These are phyloP conservation scores for Drosophila subobscura DNA, from an alignment of 1,140 invertebrate genomes.

Conservation along the genomic window DNA sequence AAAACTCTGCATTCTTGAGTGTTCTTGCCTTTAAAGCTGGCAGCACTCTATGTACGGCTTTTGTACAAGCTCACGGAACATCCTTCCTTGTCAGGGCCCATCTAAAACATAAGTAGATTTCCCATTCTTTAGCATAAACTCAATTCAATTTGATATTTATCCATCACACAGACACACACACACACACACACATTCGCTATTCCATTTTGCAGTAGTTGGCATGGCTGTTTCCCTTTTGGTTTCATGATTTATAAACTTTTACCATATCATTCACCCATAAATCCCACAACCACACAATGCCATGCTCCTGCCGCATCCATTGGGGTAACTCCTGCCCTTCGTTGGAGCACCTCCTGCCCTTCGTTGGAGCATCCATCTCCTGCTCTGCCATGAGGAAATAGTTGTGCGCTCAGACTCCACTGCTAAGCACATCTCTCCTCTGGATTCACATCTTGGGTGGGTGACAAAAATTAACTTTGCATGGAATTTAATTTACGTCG, in stretches of 20 bases:
- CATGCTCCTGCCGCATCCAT: background rate
- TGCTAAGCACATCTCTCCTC: constrained; percentile 18
- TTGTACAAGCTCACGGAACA: too few species aligned
- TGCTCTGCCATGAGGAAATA: background rate
- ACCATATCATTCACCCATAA: constrained; percentile 24
- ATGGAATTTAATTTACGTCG: constrained; percentile 83
- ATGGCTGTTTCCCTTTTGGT: too few species aligned
- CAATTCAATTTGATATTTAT: constrained; percentile 21
- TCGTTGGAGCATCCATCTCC: constrained; percentile 28
- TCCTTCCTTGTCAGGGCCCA: too few species aligned
- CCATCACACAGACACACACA: background rate
- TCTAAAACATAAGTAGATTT: background rate
- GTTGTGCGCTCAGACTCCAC: constrained; percentile 5
- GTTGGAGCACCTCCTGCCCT: too few species aligned
- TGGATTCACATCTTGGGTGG: constrained; percentile 13
- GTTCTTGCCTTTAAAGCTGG: too few species aligned
- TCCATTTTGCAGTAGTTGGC: constrained; percentile 18
- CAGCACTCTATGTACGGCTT: too few species aligned
- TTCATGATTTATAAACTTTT: constrained; percentile 30
- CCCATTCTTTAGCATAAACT: background rate
- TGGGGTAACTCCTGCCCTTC: too few species aligned
- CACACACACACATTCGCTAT: background rate
- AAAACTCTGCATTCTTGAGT: too few species aligned
- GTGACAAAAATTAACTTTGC: constrained; percentile 75
- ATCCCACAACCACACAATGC: background rate